Percentiles rank a stretch among this genome's conserved stretches.
These are phyloP conservation scores for Drosophila sp. DNA, from an alignment of 1,140 invertebrate genomes.

Conservation along the genomic window DNA sequence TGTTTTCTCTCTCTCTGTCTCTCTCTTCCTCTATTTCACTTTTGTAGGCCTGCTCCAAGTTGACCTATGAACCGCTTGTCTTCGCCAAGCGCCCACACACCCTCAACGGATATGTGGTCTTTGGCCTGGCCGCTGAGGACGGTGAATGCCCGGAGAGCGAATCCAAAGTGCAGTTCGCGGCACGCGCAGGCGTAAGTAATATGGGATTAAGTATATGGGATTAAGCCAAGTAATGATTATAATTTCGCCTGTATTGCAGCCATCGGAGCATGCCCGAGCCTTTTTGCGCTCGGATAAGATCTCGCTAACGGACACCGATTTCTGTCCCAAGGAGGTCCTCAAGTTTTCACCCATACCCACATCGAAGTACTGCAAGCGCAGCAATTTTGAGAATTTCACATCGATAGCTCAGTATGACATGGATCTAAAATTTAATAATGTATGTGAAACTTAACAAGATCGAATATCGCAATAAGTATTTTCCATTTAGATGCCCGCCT, in stretches of 20 bases:
- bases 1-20: conserved; percentile 4
- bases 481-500: conserved; percentile 75
- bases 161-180: conserved; percentile 70
- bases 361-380: conserved; percentile 79
- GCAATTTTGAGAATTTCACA: conserved; percentile 82
- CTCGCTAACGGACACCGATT: conserved; percentile 76
- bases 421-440: conserved; percentile 80
- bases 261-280: conserved; percentile 77
- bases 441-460: conserved; percentile 17
- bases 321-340: conserved; percentile 82
- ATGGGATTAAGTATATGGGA: background rate
- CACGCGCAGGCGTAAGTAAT: conserved; percentile 75
- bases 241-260: conserved; percentile 54
- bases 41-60: conserved; percentile 71
- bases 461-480: background rate
- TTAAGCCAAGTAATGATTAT: background rate
- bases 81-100: conserved; percentile 82
- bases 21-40: background rate
- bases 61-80: conserved; percentile 80
- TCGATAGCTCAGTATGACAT: conserved; percentile 79
- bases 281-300: conserved; percentile 73
- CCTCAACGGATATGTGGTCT: conserved; percentile 71
- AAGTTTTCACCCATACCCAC: conserved; percentile 82
- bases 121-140: conserved; percentile 66
- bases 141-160: conserved; percentile 66